Conservation (phyloP, 2,888 invertebrate species). For the Chouioia cunea region DNA sequence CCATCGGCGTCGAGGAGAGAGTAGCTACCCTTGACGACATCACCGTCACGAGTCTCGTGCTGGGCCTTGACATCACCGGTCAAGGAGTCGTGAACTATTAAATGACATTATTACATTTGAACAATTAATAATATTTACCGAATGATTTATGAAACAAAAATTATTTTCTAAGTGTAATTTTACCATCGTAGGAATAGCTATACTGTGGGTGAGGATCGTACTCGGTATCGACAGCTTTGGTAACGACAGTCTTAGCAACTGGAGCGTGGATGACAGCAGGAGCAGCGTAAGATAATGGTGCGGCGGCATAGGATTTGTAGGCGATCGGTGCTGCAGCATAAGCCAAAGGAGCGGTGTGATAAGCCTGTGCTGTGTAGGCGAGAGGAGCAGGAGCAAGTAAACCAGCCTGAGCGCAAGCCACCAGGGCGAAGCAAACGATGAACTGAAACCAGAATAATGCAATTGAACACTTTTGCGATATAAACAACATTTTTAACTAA, state of each 20-base stretch:
- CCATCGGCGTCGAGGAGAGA: constrained; percentile 56
- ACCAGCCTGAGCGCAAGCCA: constrained; percentile 71
- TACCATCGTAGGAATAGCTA: constrained; percentile 53
- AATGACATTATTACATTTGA: too few relatives aligned
- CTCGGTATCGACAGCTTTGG: constrained; percentile 56
- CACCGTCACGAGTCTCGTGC: constrained; percentile 56
- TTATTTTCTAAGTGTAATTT: too few relatives aligned
- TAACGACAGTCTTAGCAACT: constrained; percentile 55
- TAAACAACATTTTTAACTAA: too few relatives aligned
- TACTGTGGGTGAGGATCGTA: constrained; percentile 59
- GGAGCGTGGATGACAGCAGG: constrained; percentile 54
- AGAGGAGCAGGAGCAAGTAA: constrained; percentile 52
- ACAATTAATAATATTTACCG: too few relatives aligned
- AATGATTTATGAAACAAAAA: too few relatives aligned
- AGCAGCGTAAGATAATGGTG: constrained; percentile 50
- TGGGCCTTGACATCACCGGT: constrained; percentile 58
- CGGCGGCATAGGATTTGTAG: constrained; percentile 53
- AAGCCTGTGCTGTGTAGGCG: too few relatives aligned
- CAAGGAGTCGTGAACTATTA: constrained; percentile 52
- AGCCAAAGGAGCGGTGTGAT: too few relatives aligned
- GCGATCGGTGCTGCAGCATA: constrained; percentile 67
- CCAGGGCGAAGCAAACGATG: constrained; percentile 65
- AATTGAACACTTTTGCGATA: too few relatives aligned
- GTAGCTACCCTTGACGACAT: constrained; percentile 57
- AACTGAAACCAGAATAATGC: constrained; percentile 63